Percentiles rank a stretch among this genome's conserved stretches.
phyloP scores from a whole-genome alignment of 2,888 invertebrate species.

The Chrysotoxum bicinctum region DNA sequence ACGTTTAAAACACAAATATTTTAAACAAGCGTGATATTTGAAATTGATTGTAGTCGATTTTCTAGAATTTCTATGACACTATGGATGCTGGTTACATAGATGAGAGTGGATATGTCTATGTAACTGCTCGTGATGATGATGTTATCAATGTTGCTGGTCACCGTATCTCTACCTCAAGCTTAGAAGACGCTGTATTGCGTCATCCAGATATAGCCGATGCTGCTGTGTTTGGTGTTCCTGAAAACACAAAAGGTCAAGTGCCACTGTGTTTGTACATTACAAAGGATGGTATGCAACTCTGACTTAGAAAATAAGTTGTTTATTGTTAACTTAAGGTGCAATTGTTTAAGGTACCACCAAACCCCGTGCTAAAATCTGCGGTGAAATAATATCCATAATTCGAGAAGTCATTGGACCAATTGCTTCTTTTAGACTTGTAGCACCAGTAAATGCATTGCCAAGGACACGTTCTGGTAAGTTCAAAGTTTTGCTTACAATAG shows the following conservation, averaged over 20 bases:
- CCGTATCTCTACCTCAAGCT: constrained; percentile 92
- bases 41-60: background rate
- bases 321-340: background rate
- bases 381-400: constrained; percentile 80
- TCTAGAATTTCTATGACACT: constrained; percentile 87
- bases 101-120: constrained; percentile 91
- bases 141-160: constrained; percentile 97
- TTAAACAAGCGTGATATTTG: background rate
- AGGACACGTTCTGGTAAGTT: constrained; percentile 90
- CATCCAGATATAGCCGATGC: constrained; percentile 93
- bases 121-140: constrained; percentile 95
- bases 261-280: constrained; percentile 94
- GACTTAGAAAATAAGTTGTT: background rate
- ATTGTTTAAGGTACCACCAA: constrained; percentile 64
- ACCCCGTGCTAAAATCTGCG: constrained; percentile 77
- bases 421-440: constrained; percentile 91
- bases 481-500: constrained; percentile 78
- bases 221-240: constrained; percentile 94
- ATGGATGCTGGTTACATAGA: constrained; percentile 96
- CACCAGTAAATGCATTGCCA: constrained; percentile 91
- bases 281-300: constrained; percentile 81
- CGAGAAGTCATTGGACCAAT: constrained; percentile 86
- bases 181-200: constrained; percentile 94
- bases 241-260: constrained; percentile 93
- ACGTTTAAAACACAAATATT: too few species aligned